Base-by-base conservation (phyloP, 2,888 invertebrate genomes). In the Lampropteryx suffumata region DNA sequence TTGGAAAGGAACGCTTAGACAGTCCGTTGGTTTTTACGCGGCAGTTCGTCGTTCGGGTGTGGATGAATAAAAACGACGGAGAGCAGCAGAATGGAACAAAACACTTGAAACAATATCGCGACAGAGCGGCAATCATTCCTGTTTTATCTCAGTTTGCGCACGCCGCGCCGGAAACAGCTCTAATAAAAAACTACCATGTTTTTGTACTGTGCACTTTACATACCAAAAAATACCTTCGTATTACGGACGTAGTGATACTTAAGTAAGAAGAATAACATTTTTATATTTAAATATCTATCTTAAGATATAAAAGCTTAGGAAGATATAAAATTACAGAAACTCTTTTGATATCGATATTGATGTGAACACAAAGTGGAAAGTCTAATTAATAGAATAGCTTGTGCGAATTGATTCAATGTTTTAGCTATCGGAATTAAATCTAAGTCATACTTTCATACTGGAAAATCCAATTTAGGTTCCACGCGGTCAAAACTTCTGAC, bases 131-230 rank as follows among this genome's bases (percentile, higher is more conserved):
- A 84, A 88, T 88, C 84, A 84, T 84, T 88, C 79, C 81, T 82
- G 82, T 85, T 88, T 88, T 89, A 89, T 89, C 87, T 82, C 78
- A 82, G 86, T 87, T 86, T 85, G 86, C 76, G 79, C 89, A 88
- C 82, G 81, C 82, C 74, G 73, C 69, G 79, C 75, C 82, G 84
- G 84, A 81, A 84, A 83, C 84, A 75, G 80, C 72, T 71, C 80
- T 78, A 83, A 87, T 88, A 88, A 87, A 86, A 89, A 88, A 85
- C 82, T 81, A 80, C 75, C 74, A 74, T 75, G 71, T 79, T 74
- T 72, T 67, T 62, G 57, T 54, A 59, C 46, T 54, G 55, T 64
- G 56, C 61, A 42, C 46, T 50, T 57, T 58, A 59, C 56, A 47
- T 62, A 66, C 55, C 7, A 24, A 24, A 13, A 32, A 33, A 51